Conservation (phyloP, 2,113 vertebrate species). For the Donacobius atricapilla region DNA sequence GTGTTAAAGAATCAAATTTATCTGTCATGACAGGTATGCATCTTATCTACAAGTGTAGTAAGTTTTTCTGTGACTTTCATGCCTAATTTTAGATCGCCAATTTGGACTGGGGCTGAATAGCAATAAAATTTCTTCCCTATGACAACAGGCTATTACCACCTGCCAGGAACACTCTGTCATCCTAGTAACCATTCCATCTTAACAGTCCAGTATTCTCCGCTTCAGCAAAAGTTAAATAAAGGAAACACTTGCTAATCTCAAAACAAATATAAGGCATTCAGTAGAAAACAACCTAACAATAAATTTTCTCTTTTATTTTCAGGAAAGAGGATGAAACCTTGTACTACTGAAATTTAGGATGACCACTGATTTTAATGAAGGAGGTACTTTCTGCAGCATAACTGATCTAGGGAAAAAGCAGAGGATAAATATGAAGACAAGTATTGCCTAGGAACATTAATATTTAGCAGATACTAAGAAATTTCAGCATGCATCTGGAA, state of each 20-base stretch:
- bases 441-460: neutral
- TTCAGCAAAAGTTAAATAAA: constrained; percentile 30
- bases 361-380: neutral
- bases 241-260: neutral
- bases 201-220: neutral
- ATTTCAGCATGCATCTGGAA: neutral
- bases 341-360: neutral
- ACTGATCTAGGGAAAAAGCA: neutral
- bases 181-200: neutral
- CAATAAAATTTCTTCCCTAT: neutral
- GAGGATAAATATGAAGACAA: neutral
- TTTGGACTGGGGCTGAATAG: neutral
- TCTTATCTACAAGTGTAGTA: neutral
- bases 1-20: neutral
- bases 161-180: neutral
- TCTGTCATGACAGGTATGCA: neutral
- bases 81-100: neutral
- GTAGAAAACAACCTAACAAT: neutral
- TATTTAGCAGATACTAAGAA: neutral
- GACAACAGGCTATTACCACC: neutral
- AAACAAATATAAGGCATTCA: neutral
- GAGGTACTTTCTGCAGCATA: neutral
- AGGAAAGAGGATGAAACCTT: neutral
- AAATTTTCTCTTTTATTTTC: neutral
- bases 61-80: neutral